Conservation (phyloP, 2,888 invertebrate species). For the Copidosoma aretas region DNA sequence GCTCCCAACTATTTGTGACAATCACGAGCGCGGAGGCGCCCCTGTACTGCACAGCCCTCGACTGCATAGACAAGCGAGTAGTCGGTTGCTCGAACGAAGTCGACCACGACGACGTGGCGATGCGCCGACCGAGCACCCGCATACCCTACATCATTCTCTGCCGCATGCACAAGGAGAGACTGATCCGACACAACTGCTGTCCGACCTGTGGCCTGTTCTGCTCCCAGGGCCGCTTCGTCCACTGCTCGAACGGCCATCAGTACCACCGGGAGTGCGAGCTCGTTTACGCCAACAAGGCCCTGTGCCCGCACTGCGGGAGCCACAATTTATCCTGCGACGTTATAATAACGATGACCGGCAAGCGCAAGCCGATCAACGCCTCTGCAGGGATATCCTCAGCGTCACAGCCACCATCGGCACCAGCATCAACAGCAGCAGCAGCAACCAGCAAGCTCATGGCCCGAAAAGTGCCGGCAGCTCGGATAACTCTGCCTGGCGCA, state of each 20-base stretch:
- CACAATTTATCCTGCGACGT: slow-evolving; percentile 68
- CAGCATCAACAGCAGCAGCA: slow-evolving; percentile 63
- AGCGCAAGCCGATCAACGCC: slow-evolving; percentile 65
- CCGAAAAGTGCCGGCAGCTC: slow-evolving; percentile 64
- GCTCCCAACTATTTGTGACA: slow-evolving; percentile 66
- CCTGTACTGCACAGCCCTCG: slow-evolving; percentile 78
- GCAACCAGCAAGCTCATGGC: slow-evolving; percentile 64
- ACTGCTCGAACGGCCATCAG: slow-evolving; percentile 80
- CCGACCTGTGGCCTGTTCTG: slow-evolving; percentile 90
- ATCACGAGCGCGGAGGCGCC: slow-evolving; percentile 65
- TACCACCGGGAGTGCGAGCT: slow-evolving; percentile 83
- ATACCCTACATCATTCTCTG: slow-evolving; percentile 84
- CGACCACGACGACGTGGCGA: slow-evolving; percentile 65
- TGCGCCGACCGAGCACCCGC: slow-evolving; percentile 74
- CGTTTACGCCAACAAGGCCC: slow-evolving; percentile 63
- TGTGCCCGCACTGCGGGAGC: slow-evolving; percentile 78
- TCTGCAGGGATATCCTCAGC: too few species aligned
- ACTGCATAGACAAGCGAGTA: slow-evolving; percentile 75
- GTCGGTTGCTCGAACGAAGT: slow-evolving; percentile 83
- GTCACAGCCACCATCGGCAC: too few species aligned
- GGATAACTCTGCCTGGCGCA: slow-evolving; percentile 65
- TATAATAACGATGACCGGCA: slow-evolving; percentile 70
- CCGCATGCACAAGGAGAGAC: slow-evolving; percentile 76
- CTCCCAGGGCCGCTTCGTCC: slow-evolving; percentile 85
- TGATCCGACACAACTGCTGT: slow-evolving; percentile 85